Evolutionary conservation across 1,140 invertebrate genomes (phyloP).

Genomic region (Drosophila tropicalis): DNA sequence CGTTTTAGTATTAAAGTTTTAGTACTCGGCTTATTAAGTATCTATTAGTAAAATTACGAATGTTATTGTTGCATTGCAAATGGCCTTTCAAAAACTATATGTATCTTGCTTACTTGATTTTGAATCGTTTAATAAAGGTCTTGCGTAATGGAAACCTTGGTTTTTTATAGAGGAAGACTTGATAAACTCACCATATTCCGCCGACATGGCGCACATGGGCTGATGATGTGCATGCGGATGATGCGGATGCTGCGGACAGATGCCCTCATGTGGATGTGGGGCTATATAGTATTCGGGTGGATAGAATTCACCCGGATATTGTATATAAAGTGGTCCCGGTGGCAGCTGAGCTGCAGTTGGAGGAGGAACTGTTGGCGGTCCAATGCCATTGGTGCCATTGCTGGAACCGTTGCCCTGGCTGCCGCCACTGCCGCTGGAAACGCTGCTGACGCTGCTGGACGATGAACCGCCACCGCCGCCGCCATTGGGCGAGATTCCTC

Average conservation of each 20-base stretch:
- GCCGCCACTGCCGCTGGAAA: constrained; percentile 59
- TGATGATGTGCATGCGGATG: constrained; percentile 75
- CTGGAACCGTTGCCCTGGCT: constrained; percentile 49
- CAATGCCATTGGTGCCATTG: constrained; percentile 60
- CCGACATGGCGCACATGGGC: constrained; percentile 79
- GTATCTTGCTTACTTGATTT: no score
- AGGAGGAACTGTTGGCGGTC: constrained; percentile 40
- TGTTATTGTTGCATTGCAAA: no score
- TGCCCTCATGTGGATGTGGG: constrained; percentile 79
- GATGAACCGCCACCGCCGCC: constrained; percentile 60
- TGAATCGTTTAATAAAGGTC: no score
- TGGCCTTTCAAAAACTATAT: no score
- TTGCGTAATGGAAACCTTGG: background rate
- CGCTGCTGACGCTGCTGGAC: constrained; percentile 68
- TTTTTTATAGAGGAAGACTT: no score
- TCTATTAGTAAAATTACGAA: no score
- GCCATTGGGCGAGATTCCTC: constrained; percentile 59
- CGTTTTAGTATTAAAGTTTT: no score
- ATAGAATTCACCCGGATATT: constrained; percentile 79
- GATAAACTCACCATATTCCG: constrained; percentile 78
- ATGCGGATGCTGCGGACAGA: constrained; percentile 81
- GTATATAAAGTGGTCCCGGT: constrained; percentile 73
- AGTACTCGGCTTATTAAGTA: no score
- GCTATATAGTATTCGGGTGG: constrained; percentile 79
- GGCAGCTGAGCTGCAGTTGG: constrained; percentile 39